phyloP scores from a whole-genome alignment of 2,797 vertebrate species.

The Acrossocheilus wenchowensis region DNA sequence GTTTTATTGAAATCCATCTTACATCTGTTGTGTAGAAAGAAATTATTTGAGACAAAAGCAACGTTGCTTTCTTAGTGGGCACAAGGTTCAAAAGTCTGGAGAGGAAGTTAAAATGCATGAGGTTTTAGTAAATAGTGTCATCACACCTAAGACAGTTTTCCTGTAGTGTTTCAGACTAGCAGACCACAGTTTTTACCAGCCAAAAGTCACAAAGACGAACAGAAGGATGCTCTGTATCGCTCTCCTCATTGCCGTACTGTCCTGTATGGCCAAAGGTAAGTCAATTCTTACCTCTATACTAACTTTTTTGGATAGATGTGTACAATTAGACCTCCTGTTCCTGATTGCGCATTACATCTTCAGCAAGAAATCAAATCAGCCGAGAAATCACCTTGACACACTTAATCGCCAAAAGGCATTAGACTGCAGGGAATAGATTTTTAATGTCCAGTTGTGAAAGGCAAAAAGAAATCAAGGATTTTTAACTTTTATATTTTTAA shows the following conservation, averaged over 20 bases:
- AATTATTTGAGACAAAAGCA: background rate
- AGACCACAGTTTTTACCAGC: constrained; percentile 22
- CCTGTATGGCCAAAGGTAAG: constrained; percentile 58
- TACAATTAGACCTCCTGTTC: background rate
- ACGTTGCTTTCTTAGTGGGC: background rate
- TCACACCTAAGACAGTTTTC: constrained; percentile 34
- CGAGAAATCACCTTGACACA: background rate
- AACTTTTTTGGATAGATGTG: background rate
- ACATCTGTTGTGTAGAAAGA: background rate
- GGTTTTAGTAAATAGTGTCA: constrained; percentile 36
- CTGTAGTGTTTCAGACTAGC: constrained; percentile 2
- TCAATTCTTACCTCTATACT: background rate
- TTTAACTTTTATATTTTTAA: background rate
- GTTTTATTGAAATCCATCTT: background rate
- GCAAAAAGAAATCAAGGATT: background rate
- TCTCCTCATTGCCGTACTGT: constrained; percentile 35
- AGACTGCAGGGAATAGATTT: background rate
- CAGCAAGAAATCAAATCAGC: background rate
- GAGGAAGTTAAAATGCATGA: constrained; percentile 40
- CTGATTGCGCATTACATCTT: background rate
- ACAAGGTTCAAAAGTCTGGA: constrained; percentile 8
- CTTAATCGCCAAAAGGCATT: background rate
- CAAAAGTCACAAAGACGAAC: constrained; percentile 13
- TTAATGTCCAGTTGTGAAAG: background rate
- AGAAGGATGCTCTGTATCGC: constrained; percentile 42